Base-by-base conservation (phyloP, 1,140 invertebrate species). In the Drosophila nasuta region DNA sequence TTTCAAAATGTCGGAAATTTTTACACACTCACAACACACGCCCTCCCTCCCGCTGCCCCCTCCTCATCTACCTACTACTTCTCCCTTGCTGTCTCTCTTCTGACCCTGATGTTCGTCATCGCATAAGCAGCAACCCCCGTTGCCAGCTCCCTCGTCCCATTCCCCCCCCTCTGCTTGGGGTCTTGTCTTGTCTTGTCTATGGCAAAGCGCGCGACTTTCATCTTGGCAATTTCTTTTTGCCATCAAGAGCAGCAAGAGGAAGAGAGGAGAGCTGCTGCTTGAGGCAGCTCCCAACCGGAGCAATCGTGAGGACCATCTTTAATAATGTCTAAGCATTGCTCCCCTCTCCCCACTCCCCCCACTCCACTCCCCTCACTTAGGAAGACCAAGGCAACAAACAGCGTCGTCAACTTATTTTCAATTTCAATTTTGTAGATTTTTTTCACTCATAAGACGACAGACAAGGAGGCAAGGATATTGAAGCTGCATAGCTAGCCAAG, bases 341-440 rank as follows among this genome's bases (percentile, higher is more conserved):
- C 33, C 5, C 25, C 28, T 38, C 49, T 25, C 30, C 35, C 5
- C 10, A 13, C 25, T 15, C 51, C 7, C 8, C 8, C 30, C 20
- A 11, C 41, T 8, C 3, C 60, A 7, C 3, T 8, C 38, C n/a
- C 3, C 43, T 8, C 20, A 48, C 45, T 35, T 28, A 20, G 5
- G 17, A 20, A 17, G 46, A 51, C 49, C 65, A 38, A 51, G 52
- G 73, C 43, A 81, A 54, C 78, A 85, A 85, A 85, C 77, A 85
- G 77, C 85, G 71, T 81, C 83, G 81, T 89, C 85, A 89, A 85
- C 85, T 89, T 89, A 85, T 89, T 89, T 87, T 89, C 85, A 89
- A 89, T 89, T 90, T 89, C 81, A 86, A 90, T 91, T 90, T 90
- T 87, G 76, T 82, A 88, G 80, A 88, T 88, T 89, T 83, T 83